Percentiles rank a stretch among this genome's conserved stretches.
These are phyloP conservation scores for Dasyprocta punctata DNA, from an alignment of 2,113 vertebrate species.

Conservation along the genomic window DNA sequence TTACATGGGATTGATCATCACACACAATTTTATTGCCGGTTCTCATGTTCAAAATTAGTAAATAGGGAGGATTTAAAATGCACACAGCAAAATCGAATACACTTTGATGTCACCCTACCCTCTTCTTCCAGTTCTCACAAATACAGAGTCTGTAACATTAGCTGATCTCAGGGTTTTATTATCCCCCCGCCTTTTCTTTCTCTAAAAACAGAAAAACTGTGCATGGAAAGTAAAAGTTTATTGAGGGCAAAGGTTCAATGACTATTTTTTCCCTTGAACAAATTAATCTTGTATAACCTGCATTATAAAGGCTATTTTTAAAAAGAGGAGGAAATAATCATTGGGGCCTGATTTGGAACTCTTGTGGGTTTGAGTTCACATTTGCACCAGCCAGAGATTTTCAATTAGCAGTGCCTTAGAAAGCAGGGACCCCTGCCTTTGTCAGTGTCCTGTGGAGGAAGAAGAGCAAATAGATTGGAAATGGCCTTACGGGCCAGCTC, in stretches of 20 bases:
- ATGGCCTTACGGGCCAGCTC: conserved; percentile 86
- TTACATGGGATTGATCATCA: neutral
- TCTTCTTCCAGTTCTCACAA: neutral
- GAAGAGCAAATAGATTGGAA: conserved; percentile 91
- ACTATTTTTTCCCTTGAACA: conserved; percentile 74
- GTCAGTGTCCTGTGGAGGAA: conserved; percentile 84
- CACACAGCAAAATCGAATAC: conserved; percentile 33
- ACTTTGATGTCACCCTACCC: neutral
- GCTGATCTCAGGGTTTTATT: conserved; percentile 60
- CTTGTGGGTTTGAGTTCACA: conserved; percentile 80
- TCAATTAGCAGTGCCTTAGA: conserved; percentile 88
- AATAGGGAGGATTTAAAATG: conserved; percentile 35
- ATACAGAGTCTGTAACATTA: conserved; percentile 21
- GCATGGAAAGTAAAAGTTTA: conserved; percentile 73
- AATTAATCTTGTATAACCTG: conserved; percentile 79
- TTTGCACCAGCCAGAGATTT: conserved; percentile 85
- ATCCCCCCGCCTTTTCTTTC: neutral
- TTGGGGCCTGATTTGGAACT: conserved; percentile 78
- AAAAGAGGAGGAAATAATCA: conserved; percentile 83
- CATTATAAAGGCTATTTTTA: conserved; percentile 79
- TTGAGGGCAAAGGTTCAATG: conserved; percentile 70
- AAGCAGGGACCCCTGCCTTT: conserved; percentile 86
- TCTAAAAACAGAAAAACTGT: neutral
- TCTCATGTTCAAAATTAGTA: conserved; percentile 45
- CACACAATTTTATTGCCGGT: conserved; percentile 23